These are phyloP conservation scores for Hozukius guyotensis DNA, from an alignment of 2,797 vertebrate genomes.

Conservation along the genomic window DNA sequence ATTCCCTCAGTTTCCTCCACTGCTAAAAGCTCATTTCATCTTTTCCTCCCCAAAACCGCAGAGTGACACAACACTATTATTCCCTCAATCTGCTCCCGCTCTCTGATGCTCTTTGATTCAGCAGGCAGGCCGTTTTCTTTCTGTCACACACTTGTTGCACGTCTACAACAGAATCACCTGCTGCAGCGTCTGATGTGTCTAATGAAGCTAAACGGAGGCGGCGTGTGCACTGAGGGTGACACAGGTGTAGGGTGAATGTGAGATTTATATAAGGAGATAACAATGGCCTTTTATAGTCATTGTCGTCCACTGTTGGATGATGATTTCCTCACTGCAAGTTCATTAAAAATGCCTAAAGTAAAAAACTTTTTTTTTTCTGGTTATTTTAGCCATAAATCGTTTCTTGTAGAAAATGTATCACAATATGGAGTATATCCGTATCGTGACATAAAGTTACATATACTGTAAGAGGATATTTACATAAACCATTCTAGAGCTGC, in stretches of 20 bases:
- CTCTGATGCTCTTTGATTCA: constrained; percentile 41
- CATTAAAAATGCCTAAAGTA: background rate
- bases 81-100: constrained; percentile 6
- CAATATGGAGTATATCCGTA: too few relatives aligned
- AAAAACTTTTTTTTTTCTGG: too few relatives aligned
- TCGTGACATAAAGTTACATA: too few relatives aligned
- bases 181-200: constrained; percentile 29
- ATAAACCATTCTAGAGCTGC: too few relatives aligned
- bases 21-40: constrained; percentile 72
- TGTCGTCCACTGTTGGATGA: background rate
- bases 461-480: too few relatives aligned
- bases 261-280: background rate
- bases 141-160: constrained; percentile 69
- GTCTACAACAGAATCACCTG: constrained; percentile 67
- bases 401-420: too few relatives aligned
- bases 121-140: constrained; percentile 22
- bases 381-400: too few relatives aligned
- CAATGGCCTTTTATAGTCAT: background rate
- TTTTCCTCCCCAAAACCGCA: constrained; percentile 52
- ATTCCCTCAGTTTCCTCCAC: constrained; percentile 66
- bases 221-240: background rate
- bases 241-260: constrained; percentile 13
- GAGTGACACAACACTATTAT: constrained; percentile 60
- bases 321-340: background rate
- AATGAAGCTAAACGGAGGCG: background rate